Evolutionary conservation across 1,140 invertebrate genomes (phyloP), one percentile per base, ranked within the genome.

Genomic region (Rhagoletis zephyria): DNA sequence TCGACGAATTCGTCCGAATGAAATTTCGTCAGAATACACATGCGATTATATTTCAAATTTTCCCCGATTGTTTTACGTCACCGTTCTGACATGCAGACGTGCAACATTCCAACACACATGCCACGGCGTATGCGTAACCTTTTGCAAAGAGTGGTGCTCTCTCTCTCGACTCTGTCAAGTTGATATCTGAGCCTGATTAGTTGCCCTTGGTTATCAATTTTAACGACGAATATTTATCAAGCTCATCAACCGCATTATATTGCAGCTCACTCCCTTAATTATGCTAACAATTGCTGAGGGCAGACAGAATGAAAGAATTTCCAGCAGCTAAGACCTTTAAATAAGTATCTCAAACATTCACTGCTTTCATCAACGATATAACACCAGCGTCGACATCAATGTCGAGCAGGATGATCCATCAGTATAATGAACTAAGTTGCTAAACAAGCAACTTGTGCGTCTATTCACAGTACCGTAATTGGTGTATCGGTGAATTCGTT

Each of bases 171-270:
- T 74, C 67, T 45, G 40, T 74, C 40, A 48, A 14, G 42, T 74
- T 45, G 3, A 42, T 45, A 42, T 74, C 67, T 74, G 42, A 4
- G 42, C 40, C 10, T 74, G 67, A 74, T 74, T 74, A 42, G 67
- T 74, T 74, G 42, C 67, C 67, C 67, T 74, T 74, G 67, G 67
- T 74, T 74, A 48, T 48, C 67, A 74, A 74, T 74, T 74, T 74
- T 74, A 74, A 74, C 45, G 67, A 74, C 48, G 67, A 67, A 67
- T 74, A 74, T 74, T 74, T 74, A 74, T 74, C 67, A 74, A 48
- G 67, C 67, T 74, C 67, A 74, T 48, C 67, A 74, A 42, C 42
- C 40, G 45, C 67, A 74, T 74, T 74, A n/a, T 40, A 74, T 74
- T 74, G 45, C n/a, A 74, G 45, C 14, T 30, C 67, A 74, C 67